Evolutionary conservation across 2,888 invertebrate species (phyloP).

Genomic region (Thereva nobilitata): DNA sequence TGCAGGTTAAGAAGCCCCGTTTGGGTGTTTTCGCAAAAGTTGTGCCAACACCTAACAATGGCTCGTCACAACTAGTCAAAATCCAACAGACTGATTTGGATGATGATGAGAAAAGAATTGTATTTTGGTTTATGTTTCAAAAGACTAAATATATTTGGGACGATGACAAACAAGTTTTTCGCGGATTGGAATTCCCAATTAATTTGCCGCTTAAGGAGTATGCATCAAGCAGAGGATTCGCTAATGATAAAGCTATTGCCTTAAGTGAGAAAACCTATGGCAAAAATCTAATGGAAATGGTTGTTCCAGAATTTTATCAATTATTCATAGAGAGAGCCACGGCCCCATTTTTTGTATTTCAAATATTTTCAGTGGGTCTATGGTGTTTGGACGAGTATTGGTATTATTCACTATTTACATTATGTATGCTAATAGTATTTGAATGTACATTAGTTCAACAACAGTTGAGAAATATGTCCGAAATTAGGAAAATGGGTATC

Average conservation of each 20-base stretch:
- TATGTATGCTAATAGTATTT: constrained; percentile 93
- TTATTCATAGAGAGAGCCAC: constrained; percentile 97
- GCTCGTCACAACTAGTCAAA: constrained; percentile 89
- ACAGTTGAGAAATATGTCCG: constrained; percentile 96
- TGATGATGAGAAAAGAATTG: constrained; percentile 60
- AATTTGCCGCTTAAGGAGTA: constrained; percentile 72
- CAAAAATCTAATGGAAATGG: constrained; percentile 84
- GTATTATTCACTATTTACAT: constrained; percentile 96
- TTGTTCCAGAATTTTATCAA: constrained; percentile 95
- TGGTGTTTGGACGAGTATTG: constrained; percentile 99
- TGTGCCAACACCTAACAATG: constrained; percentile 95
- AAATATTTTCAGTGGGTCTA: constrained; percentile 97
- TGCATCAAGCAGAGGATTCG: constrained; percentile 83
- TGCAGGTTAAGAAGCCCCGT: constrained; percentile 73
- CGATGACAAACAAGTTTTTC: constrained; percentile 77
- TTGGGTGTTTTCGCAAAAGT: constrained; percentile 89
- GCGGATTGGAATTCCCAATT: constrained; percentile 83
- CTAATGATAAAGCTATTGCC: constrained; percentile 77
- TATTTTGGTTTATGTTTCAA: constrained; percentile 91
- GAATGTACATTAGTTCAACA: constrained; percentile 98
- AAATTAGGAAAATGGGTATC: constrained; percentile 99
- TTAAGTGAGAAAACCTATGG: constrained; percentile 83
- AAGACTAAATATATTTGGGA: constrained; percentile 96
- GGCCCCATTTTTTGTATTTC: constrained; percentile 99
- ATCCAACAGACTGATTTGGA: constrained; percentile 70